These are phyloP conservation scores for Kryptopterus vitreolus DNA, from an alignment of 2,797 vertebrate genomes.

Conservation along the genomic window DNA sequence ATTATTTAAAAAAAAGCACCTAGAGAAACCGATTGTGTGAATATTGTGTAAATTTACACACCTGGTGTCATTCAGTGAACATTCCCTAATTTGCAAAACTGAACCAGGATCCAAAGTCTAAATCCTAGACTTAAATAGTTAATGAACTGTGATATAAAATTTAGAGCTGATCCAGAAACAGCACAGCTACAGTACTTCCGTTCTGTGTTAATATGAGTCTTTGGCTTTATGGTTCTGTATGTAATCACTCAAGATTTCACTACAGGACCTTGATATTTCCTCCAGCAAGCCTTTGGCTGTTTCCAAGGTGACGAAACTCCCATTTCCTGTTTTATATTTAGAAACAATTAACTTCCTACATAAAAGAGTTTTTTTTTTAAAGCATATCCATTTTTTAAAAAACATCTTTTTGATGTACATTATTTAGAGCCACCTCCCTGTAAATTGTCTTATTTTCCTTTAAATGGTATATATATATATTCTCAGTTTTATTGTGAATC, in stretches of 20 bases:
- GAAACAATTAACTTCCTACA: conserved; percentile 48
- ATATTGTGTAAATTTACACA: background rate
- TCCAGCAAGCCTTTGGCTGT: conserved; percentile 43
- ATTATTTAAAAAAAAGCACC: background rate
- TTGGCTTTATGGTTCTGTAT: conserved; percentile 2
- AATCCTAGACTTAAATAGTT: background rate
- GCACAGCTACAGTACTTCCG: background rate
- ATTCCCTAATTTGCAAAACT: background rate
- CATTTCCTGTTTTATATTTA: conserved; percentile 47
- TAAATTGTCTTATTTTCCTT: no score
- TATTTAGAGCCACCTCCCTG: background rate
- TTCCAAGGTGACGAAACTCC: conserved; percentile 51
- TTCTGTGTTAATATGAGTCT: conserved; percentile 7
- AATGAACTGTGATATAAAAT: background rate
- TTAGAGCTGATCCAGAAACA: conserved; percentile 8
- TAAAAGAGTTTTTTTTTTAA: conserved; percentile 21
- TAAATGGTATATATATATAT: background rate
- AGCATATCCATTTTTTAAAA: conserved; percentile 9
- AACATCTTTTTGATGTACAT: background rate
- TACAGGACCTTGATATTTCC: conserved; percentile 39
- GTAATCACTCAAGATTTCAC: conserved; percentile 28
- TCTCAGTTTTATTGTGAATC: no score
- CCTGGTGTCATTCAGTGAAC: background rate
- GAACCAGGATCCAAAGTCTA: background rate
- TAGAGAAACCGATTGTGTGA: no score